These are phyloP conservation scores for Salvator merianae DNA, from an alignment of 2,113 vertebrate genomes.

Conservation along the genomic window DNA sequence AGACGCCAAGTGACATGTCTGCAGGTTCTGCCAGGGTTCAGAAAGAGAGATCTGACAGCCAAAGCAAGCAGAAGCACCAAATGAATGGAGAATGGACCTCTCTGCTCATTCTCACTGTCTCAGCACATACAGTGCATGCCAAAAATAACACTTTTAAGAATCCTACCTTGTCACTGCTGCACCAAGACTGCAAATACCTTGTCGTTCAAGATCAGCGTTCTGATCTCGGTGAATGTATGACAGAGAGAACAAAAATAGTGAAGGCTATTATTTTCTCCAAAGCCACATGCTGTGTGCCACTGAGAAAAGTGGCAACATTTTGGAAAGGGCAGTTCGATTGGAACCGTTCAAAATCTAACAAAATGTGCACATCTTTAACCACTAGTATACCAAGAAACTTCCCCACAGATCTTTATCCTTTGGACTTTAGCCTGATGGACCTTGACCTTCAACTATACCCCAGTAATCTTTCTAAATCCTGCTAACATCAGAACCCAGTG, in stretches of 20 bases:
- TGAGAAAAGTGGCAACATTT: not conserved
- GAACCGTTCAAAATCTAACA: no score
- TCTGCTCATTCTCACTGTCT: no score
- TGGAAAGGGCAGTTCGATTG: not conserved
- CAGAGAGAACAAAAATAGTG: not conserved
- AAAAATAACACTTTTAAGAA: not conserved
- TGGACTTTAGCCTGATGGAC: no score
- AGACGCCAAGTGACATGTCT: not conserved
- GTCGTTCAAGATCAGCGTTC: not conserved
- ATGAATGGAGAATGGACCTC: not conserved
- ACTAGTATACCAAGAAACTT: no score
- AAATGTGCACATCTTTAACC: no score
- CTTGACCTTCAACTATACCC: no score
- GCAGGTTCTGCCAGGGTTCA: not conserved
- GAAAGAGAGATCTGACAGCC: constrained; percentile 3
- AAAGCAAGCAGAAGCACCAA: not conserved
- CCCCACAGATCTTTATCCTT: no score
- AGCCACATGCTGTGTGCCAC: not conserved
- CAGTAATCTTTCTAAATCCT: not conserved
- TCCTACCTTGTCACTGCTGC: not conserved
- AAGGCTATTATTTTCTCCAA: not conserved
- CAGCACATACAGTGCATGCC: no score
- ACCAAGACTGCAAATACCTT: not conserved
- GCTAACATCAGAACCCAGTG: not conserved
- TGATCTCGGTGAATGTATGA: not conserved